A percentile compares a stretch with the other conserved stretches of the same genome.
phyloP scores from a whole-genome alignment of 2,113 vertebrate genomes.

The Microcebus jonahi region DNA sequence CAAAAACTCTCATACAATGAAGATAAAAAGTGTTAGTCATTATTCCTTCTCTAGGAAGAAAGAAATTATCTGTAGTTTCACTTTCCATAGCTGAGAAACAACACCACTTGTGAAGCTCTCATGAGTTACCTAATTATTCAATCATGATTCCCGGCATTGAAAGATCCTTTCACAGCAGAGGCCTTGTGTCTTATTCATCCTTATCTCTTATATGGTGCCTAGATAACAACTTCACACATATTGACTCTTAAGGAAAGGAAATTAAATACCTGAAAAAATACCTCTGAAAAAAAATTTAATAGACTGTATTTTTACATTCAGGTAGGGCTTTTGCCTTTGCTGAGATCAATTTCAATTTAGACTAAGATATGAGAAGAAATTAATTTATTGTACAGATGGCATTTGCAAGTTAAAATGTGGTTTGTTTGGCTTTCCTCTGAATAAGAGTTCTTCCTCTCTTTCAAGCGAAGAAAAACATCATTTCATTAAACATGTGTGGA shows the following conservation, averaged over 20 bases:
- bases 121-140: not conserved
- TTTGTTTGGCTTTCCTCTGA: not conserved
- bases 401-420: constrained; percentile 8
- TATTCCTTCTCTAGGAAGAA: not conserved
- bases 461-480: not conserved
- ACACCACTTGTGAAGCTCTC: not conserved
- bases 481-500: not conserved
- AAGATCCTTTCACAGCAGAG: constrained; percentile 12
- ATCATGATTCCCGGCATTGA: not conserved
- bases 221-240: constrained; percentile 1
- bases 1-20: not conserved
- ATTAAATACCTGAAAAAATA: constrained; percentile 44
- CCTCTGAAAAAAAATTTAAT: constrained; percentile 15
- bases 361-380: not conserved
- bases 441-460: not conserved
- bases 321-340: not conserved
- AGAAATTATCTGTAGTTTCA: not conserved
- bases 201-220: constrained; percentile 11
- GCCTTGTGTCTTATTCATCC: not conserved
- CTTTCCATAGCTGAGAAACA: not conserved
- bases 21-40: not conserved
- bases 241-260: constrained; percentile 33
- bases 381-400: not conserved
- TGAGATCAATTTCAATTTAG: constrained; percentile 27
- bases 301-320: not conserved